Base-by-base conservation (phyloP, 1,140 invertebrate species). In the Eumaeus atala region DNA sequence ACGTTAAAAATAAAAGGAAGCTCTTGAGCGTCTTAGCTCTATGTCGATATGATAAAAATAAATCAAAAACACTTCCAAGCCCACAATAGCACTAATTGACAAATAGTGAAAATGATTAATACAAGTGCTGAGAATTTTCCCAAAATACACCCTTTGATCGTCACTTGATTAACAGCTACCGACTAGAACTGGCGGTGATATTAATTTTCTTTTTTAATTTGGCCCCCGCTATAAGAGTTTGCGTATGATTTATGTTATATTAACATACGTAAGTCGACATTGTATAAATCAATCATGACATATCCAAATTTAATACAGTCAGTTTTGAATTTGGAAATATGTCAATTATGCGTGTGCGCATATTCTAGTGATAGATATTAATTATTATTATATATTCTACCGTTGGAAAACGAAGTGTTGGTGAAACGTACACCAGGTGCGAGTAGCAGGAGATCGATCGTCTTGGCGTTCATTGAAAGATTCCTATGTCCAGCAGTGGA, bases 61-160 rank as follows among this genome's bases (percentile, higher is more conserved):
- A 84, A 84, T 84, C 83, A 82, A 66, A 63, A 71, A 67, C 66
- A 78, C 74, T 80, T 84, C 74, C 63, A 67, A 48, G 68, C 80
- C 73, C 72, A 87, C 81, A 84, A 87, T 84, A 84, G 81, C 61
- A 67, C 72, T 87, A 87, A 87, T 87, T 87, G 84, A 87, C 84
- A 87, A 87, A 87, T 87, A 84, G 81, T 83, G 68, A 73, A 75
- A 83, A 84, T 87, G 84, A 87, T 84, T 77, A 85, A 87, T 87
- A 84, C 74, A 72, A 57, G 62, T 70, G 68, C 65, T 68, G 75
- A 71, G 72, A 76, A 82, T 69, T 69, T 72, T 81, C 79, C 74
- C 53, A 73, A 87, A 87, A 87, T 87, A 87, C 60, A 61, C 64
- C 64, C 84, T 87, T 87, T 87, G 84, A 87, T 87, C 82, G 71